Percentiles rank a stretch among this genome's conserved stretches.
phyloP scores from a whole-genome alignment of 2,888 invertebrate genomes.

The Nudaria mundana region DNA sequence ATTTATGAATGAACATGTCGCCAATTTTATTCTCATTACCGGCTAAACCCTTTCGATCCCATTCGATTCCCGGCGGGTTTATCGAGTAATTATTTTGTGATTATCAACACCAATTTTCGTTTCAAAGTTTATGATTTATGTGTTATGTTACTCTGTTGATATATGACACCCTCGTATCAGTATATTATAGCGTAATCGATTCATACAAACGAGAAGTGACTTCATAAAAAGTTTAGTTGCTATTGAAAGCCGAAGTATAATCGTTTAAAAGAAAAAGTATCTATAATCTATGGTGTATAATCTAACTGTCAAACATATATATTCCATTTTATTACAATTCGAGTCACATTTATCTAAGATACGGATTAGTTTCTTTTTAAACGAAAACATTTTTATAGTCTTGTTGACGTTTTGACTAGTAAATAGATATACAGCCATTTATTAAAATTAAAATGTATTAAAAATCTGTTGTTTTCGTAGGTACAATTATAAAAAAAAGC shows the following conservation, averaged over 20 bases:
- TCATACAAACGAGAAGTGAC: conserved; percentile 1
- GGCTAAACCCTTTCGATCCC: conserved; percentile 35
- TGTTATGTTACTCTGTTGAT: conserved; percentile 45
- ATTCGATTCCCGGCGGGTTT: conserved; percentile 50
- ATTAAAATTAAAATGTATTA: conserved; percentile 14
- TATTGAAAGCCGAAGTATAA: no score
- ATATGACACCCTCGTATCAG: conserved; percentile 15
- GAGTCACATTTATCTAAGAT: background rate
- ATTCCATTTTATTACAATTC: no score
- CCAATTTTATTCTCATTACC: conserved; percentile 30
- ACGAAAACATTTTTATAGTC: conserved; percentile 16
- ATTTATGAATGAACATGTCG: conserved; percentile 20
- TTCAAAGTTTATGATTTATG: conserved; percentile 76
- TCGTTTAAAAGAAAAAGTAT: no score
- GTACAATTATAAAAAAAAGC: conserved; percentile 1
- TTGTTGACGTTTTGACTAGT: conserved; percentile 24
- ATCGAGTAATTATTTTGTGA: conserved; percentile 70
- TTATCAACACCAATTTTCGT: conserved; percentile 66
- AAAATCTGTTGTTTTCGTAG: background rate
- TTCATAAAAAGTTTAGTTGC: conserved; percentile 6
- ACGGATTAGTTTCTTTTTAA: conserved; percentile 13
- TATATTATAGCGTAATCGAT: conserved; percentile 22
- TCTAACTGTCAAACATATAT: no score
- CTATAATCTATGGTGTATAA: no score
- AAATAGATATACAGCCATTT: conserved; percentile 15